Conservation (phyloP, 2,888 invertebrate species). For the Cepaea hortensis region DNA sequence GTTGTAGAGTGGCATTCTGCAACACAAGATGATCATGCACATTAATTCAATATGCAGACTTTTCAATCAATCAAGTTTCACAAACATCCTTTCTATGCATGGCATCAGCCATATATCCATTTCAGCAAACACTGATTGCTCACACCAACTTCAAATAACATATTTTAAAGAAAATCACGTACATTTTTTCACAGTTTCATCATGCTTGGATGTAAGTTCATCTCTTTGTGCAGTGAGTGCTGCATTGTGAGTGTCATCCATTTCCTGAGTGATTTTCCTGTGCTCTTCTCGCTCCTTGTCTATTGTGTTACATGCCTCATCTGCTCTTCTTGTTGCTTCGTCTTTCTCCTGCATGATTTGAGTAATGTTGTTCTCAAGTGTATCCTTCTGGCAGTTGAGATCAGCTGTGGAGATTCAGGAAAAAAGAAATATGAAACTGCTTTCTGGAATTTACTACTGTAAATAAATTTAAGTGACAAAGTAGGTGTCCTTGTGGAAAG, state of each 20-base stretch:
- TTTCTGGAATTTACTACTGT: neutral
- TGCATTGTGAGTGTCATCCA: conserved; percentile 53
- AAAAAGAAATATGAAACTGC: neutral
- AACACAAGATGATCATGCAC: no score
- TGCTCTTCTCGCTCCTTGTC: conserved; percentile 40
- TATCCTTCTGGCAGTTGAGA: conserved; percentile 51
- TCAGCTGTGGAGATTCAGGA: conserved; percentile 50
- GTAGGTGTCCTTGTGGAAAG: no score
- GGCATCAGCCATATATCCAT: no score
- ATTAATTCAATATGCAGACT: no score
- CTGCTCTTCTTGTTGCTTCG: conserved; percentile 36
- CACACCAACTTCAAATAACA: conserved; percentile 2
- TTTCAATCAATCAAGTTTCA: no score
- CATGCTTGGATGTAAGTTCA: conserved; percentile 60
- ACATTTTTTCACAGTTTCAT: conserved; percentile 55
- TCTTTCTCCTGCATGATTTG: conserved; percentile 53
- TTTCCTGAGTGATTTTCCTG: neutral
- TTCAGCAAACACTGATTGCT: no score
- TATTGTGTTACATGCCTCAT: conserved; percentile 38
- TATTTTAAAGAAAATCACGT: conserved; percentile 35
- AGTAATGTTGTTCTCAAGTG: conserved; percentile 53
- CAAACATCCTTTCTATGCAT: no score
- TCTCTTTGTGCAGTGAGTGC: conserved; percentile 55
- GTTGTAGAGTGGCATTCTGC: no score
- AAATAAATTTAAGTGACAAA: no score